Evolutionary conservation across 2,797 vertebrate genomes (phyloP).

Genomic region (Centroberyx gerrardi): DNA sequence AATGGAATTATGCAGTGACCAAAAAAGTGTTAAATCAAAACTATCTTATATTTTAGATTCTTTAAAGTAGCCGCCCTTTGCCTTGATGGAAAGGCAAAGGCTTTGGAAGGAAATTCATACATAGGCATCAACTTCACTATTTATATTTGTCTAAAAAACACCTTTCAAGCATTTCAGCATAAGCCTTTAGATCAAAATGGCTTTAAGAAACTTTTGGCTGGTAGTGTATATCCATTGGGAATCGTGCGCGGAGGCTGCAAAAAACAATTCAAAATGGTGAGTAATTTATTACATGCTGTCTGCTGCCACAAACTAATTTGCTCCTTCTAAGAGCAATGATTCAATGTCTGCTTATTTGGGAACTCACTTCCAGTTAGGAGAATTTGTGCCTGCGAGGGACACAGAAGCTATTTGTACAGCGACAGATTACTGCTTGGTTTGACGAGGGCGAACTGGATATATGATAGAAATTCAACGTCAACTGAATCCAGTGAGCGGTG

Average conservation of each 20-base stretch:
- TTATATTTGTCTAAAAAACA: too few relatives aligned
- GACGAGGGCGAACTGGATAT: constrained; percentile 39
- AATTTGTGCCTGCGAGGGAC: background rate
- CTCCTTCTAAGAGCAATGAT: background rate
- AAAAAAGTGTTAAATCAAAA: too few relatives aligned
- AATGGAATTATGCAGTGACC: too few relatives aligned
- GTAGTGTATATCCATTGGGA: too few relatives aligned
- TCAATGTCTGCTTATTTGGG: background rate
- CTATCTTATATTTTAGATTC: too few relatives aligned
- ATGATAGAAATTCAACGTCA: constrained; percentile 42
- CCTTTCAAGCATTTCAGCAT: too few relatives aligned
- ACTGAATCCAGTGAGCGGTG: constrained; percentile 9
- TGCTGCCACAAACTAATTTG: background rate
- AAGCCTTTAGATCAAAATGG: too few relatives aligned
- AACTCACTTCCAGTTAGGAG: background rate
- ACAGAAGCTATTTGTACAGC: constrained; percentile 27
- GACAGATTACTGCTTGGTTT: constrained; percentile 23
- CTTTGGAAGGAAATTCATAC: too few relatives aligned
- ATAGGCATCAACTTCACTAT: too few relatives aligned
- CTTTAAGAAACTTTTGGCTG: too few relatives aligned
- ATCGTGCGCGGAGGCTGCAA: background rate
- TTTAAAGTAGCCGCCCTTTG: too few relatives aligned
- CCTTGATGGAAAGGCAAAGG: too few relatives aligned
- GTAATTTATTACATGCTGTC: background rate
- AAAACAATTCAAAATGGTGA: background rate